phyloP scores from a whole-genome alignment of 2,888 invertebrate species.

The Mimumesa dahlbomi region DNA sequence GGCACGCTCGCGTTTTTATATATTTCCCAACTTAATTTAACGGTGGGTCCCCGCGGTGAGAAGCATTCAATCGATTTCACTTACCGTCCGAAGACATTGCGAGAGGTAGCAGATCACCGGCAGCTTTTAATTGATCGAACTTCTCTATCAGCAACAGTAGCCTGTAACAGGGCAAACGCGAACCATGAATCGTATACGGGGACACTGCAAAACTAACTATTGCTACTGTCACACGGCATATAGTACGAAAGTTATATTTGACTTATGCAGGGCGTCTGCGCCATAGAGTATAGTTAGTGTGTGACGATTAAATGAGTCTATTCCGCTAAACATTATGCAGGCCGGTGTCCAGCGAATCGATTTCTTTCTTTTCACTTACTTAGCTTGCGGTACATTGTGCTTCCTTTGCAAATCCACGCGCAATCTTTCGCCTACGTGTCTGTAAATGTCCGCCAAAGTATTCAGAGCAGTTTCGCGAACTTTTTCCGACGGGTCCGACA shows the following conservation, averaged over 20 bases:
- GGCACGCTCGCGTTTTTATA: constrained; percentile 25
- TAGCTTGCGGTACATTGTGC: constrained; percentile 88
- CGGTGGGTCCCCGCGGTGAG: constrained; percentile 12
- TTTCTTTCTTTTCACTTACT: constrained; percentile 77
- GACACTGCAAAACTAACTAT: no score
- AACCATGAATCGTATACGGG: no score
- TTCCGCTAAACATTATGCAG: constrained; percentile 8
- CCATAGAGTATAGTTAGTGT: background rate
- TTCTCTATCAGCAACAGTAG: constrained; percentile 86
- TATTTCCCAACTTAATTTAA: constrained; percentile 12
- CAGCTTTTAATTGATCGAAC: constrained; percentile 92
- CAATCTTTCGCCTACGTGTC: constrained; percentile 95
- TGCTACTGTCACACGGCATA: no score
- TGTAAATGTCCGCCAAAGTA: constrained; percentile 93
- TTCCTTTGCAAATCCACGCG: constrained; percentile 91
- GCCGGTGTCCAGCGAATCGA: constrained; percentile 16
- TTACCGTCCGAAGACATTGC: constrained; percentile 81
- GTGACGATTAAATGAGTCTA: background rate
- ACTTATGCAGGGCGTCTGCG: background rate
- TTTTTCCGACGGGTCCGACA: constrained; percentile 92
- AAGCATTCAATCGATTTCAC: constrained; percentile 53
- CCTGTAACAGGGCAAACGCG: no score
- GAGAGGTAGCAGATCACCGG: constrained; percentile 89
- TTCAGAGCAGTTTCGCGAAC: constrained; percentile 94
- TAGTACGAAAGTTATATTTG: no score